Conservation (phyloP, 2,797 vertebrate species). For the Myripristis murdjan region DNA sequence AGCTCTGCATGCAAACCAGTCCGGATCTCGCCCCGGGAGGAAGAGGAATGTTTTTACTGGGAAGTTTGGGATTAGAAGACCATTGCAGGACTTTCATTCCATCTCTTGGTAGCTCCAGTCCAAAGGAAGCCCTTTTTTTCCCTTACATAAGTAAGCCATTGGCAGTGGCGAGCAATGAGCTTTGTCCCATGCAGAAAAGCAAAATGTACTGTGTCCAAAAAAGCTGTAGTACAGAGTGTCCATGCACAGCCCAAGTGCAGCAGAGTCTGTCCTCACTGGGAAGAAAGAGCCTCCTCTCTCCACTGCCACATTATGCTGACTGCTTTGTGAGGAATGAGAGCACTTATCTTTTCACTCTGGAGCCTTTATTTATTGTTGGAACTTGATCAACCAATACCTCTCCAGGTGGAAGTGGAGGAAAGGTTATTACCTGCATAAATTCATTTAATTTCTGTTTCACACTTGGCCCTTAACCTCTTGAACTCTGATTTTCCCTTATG, state of each 20-base stretch:
- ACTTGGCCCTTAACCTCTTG: conserved; percentile 30
- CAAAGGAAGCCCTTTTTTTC: conserved; percentile 63
- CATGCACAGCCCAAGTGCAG: conserved; percentile 23
- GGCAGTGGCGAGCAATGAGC: conserved; percentile 72
- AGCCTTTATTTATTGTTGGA: conserved; percentile 13
- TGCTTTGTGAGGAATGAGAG: conserved; percentile 24
- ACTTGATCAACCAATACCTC: conserved; percentile 24
- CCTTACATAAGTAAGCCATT: conserved; percentile 68
- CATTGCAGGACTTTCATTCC: conserved; percentile 78
- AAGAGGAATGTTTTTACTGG: conserved; percentile 82
- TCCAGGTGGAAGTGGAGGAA: not conserved
- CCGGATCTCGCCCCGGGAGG: conserved; percentile 72
- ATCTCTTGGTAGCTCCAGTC: conserved; percentile 69
- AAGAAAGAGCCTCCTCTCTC: conserved; percentile 34
- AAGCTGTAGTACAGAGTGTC: conserved; percentile 47
- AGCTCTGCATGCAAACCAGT: conserved; percentile 67
- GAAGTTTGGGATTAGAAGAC: conserved; percentile 80
- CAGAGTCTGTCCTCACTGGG: conserved; percentile 6
- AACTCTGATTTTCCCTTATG: no score
- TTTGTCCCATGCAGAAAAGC: conserved; percentile 61
- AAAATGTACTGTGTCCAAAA: conserved; percentile 53
- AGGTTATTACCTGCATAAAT: not conserved
- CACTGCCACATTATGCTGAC: conserved; percentile 17
- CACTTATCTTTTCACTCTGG: conserved; percentile 31
- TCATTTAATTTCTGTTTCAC: conserved; percentile 27